phyloP scores from a whole-genome alignment of 2,888 invertebrate species.

The Phrixothrix hirtus region DNA sequence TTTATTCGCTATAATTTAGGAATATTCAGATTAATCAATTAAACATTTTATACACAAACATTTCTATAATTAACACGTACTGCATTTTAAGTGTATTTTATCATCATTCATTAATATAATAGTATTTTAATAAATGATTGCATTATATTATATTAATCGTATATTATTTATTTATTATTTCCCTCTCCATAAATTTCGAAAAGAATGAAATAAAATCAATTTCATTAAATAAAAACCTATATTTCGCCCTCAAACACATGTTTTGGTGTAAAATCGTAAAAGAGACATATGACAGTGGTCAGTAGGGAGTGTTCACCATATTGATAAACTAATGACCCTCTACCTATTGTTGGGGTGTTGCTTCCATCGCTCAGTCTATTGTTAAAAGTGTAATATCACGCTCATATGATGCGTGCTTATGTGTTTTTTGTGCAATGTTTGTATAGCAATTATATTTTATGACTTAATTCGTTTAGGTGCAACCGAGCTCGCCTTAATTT shows the following conservation, averaged over 20 bases:
- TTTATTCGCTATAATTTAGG: too few relatives aligned
- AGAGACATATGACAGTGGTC: slow-evolving; percentile 29
- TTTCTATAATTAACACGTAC: too few relatives aligned
- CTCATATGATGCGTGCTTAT: slow-evolving; percentile 39
- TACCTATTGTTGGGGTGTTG: slow-evolving; percentile 40
- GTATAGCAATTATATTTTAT: slow-evolving; percentile 44
- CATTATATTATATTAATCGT: too few relatives aligned
- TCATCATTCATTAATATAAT: too few relatives aligned
- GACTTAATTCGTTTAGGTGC: slow-evolving; percentile 44
- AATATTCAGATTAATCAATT: too few relatives aligned
- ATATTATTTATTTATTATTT: too few relatives aligned
- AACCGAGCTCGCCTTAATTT: slow-evolving; percentile 40
- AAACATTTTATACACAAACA: too few relatives aligned
- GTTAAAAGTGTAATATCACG: slow-evolving; percentile 42
- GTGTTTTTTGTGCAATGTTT: slow-evolving; percentile 38
- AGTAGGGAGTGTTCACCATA: slow-evolving; percentile 37
- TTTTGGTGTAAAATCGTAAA: slow-evolving; percentile 17
- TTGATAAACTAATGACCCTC: slow-evolving; percentile 43
- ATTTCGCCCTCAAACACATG: slow-evolving; percentile 11
- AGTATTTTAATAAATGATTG: too few relatives aligned
- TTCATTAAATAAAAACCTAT: slow-evolving; percentile 10
- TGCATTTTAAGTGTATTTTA: too few relatives aligned
- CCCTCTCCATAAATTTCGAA: slow-evolving; percentile 1
- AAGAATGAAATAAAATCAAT: slow-evolving; percentile 7
- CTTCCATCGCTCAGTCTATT: slow-evolving; percentile 37